A percentile compares a stretch with the other conserved stretches of the same genome.
Evolutionary conservation across 2,113 vertebrate species (phyloP).

Genomic region (Microtus ochrogaster): DNA sequence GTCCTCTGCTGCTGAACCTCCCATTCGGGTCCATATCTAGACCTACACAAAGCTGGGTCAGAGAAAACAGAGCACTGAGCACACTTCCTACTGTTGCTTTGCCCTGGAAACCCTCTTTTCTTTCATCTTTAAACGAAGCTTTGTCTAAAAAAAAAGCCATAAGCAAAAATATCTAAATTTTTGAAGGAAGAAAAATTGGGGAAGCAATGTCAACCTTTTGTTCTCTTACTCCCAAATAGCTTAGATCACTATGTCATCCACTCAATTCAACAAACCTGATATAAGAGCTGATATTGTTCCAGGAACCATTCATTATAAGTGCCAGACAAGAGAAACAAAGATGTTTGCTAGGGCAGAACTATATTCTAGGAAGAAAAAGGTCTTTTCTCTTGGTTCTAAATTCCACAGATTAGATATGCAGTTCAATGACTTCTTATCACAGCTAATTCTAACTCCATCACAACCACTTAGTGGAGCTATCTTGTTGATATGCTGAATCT

Average conservation of each 20-base stretch:
- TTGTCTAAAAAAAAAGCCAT: not conserved
- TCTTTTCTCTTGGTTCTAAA: not conserved
- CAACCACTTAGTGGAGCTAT: not conserved
- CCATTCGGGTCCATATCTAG: not conserved
- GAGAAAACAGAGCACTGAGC: not conserved
- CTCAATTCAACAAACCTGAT: not conserved
- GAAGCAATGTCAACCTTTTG: not conserved
- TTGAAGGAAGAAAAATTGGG: not conserved
- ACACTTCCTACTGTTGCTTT: not conserved
- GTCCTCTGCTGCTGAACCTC: not conserved
- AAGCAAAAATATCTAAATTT: not conserved
- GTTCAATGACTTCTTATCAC: conserved; percentile 53
- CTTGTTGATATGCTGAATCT: not conserved
- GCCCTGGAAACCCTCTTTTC: not conserved
- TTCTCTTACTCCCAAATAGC: not conserved
- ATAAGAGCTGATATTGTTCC: not conserved
- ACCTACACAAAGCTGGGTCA: not conserved
- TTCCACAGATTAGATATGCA: conserved; percentile 22
- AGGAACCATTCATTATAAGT: not conserved
- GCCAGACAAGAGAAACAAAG: not conserved
- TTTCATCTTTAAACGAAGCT: not conserved
- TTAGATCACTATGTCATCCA: not conserved
- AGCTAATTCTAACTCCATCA: conserved; percentile 43
- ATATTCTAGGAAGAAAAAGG: not conserved
- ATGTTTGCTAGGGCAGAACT: not conserved